phyloP scores from a whole-genome alignment of 2,888 invertebrate genomes.

The Drosophila imparisetae region DNA sequence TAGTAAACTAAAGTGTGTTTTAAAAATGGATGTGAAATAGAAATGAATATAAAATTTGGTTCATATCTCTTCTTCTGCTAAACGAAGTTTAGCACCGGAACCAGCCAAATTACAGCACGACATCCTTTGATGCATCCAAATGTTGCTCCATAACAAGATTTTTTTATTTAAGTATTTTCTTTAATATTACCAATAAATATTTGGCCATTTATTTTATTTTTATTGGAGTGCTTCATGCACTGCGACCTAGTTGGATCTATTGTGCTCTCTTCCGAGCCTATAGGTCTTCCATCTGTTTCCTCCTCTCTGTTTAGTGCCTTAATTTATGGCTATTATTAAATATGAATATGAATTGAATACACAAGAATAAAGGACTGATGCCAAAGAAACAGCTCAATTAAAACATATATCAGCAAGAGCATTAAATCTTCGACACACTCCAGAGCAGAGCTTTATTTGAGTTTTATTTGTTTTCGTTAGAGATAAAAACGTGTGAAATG shows the following conservation, averaged over 20 bases:
- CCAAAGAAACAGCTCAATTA: neutral
- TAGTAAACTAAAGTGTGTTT: neutral
- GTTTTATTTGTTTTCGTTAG: constrained; percentile 35
- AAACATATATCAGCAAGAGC: constrained; percentile 6
- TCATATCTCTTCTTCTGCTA: neutral
- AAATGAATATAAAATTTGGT: neutral
- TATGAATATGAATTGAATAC: neutral
- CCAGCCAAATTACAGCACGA: neutral
- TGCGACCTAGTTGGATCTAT: neutral
- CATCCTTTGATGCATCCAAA: neutral
- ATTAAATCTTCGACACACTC: constrained; percentile 25
- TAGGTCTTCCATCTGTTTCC: neutral
- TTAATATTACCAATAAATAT: neutral
- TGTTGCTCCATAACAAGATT: neutral
- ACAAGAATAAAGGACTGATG: neutral
- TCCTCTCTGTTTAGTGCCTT: neutral
- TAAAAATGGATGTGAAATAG: neutral
- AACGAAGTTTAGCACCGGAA: neutral
- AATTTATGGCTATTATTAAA: neutral
- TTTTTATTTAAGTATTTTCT: neutral
- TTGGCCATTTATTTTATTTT: neutral
- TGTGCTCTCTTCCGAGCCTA: neutral
- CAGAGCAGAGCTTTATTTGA: constrained; percentile 7
- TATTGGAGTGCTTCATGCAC: neutral
- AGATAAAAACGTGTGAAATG: constrained; percentile 79